These are phyloP conservation scores for Ostrea denselamellosa DNA, from an alignment of 1,140 invertebrate genomes.

Conservation along the genomic window DNA sequence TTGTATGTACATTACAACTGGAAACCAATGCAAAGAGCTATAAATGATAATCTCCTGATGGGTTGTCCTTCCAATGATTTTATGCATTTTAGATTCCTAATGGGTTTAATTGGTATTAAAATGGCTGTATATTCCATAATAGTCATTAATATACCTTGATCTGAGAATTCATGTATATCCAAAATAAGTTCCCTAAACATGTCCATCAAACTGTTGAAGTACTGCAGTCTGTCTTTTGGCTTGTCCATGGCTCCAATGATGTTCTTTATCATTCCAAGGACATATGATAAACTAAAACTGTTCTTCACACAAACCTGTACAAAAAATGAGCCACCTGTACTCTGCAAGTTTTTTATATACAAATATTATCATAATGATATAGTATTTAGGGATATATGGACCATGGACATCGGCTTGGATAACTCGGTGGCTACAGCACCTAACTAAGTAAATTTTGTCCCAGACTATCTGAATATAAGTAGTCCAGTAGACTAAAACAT, in stretches of 20 bases:
- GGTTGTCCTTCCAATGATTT: too few species aligned
- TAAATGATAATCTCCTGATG: too few species aligned
- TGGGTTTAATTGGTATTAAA: too few species aligned
- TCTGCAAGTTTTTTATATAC: neutral
- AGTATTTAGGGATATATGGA: neutral
- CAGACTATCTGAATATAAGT: too few species aligned
- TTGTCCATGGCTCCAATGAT: conserved; percentile 72
- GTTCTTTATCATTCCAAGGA: conserved; percentile 72
- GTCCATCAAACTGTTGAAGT: conserved; percentile 73
- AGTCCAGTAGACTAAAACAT: too few species aligned
- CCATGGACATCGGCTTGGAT: too few species aligned
- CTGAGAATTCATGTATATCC: conserved; percentile 75
- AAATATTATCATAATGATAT: neutral
- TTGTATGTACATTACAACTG: too few species aligned
- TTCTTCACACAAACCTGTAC: conserved; percentile 75
- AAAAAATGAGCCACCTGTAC: neutral
- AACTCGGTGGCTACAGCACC: too few species aligned
- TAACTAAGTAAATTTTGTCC: too few species aligned
- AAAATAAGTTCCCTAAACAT: conserved; percentile 76
- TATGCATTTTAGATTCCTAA: too few species aligned
- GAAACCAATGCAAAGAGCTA: too few species aligned
- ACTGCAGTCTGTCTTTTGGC: conserved; percentile 67
- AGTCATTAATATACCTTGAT: conserved; percentile 61
- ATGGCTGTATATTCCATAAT: too few species aligned
- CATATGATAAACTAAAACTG: conserved; percentile 69